These are phyloP conservation scores for Eumaeus atala DNA, from an alignment of 1,140 invertebrate species.

Conservation along the genomic window DNA sequence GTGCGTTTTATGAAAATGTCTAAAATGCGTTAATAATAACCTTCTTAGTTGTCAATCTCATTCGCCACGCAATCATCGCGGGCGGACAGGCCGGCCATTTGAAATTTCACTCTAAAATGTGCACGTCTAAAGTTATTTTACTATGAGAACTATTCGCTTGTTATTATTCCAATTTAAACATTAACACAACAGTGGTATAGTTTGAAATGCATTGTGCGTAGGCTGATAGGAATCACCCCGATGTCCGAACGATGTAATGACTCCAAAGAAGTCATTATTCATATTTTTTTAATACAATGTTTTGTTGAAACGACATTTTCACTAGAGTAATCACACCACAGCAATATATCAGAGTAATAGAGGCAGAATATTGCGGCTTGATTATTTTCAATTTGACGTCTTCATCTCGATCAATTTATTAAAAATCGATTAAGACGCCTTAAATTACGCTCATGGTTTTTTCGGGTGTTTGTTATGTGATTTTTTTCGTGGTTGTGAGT, in stretches of 20 bases:
- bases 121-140: conserved; percentile 16
- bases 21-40: conserved; percentile 73
- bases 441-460: too few relatives aligned
- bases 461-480: too few relatives aligned
- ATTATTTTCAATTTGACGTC: conserved; percentile 70
- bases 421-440: conserved; percentile 4
- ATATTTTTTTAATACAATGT: conserved; percentile 71
- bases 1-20: conserved; percentile 60
- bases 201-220: conserved; percentile 25
- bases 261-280: conserved; percentile 71
- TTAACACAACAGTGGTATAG: conserved; percentile 13
- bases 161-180: conserved; percentile 1
- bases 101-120: conserved; percentile 25
- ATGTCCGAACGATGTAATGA: conserved; percentile 63
- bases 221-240: conserved; percentile 61
- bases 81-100: conserved; percentile 13
- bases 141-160: conserved; percentile 14
- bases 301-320: conserved; percentile 72
- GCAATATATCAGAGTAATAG: conserved; percentile 68
- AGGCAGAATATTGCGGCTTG: conserved; percentile 52
- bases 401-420: conserved; percentile 46
- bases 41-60: conserved; percentile 68
- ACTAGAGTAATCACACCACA: conserved; percentile 67
- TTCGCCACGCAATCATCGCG: conserved; percentile 48
- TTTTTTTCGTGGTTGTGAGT: too few relatives aligned